phyloP scores from a whole-genome alignment of 2,888 invertebrate genomes.

The Octodonta nipae region DNA sequence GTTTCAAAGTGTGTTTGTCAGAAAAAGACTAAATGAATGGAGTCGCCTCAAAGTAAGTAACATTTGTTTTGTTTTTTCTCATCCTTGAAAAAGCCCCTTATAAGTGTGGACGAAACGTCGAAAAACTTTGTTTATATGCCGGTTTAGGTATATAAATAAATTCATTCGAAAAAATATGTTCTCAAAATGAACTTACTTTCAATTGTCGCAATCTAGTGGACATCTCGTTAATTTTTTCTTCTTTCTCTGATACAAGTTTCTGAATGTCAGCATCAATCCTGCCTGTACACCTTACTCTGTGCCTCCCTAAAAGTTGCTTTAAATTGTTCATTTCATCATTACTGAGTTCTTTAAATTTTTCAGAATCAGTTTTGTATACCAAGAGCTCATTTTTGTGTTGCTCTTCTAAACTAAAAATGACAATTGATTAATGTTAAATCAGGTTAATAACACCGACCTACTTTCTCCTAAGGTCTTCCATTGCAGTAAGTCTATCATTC shows the following conservation, averaged over 20 bases:
- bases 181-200: conserved; percentile 28
- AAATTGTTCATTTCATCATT: conserved; percentile 30
- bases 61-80: too few relatives aligned
- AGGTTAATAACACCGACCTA: conserved; percentile 13
- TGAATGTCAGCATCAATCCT: conserved; percentile 32
- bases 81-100: too few relatives aligned
- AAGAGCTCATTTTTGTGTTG: conserved; percentile 50
- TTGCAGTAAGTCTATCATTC: conserved; percentile 49
- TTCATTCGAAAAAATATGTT: too few relatives aligned
- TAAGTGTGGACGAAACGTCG: too few relatives aligned
- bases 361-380: conserved; percentile 49
- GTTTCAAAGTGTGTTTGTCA: too few relatives aligned
- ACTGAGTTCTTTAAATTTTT: conserved; percentile 33
- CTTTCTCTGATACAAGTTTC: conserved; percentile 31
- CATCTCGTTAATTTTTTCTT: conserved; percentile 38
- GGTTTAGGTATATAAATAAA: too few relatives aligned
- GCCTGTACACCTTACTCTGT: conserved; percentile 30
- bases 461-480: conserved; percentile 40
- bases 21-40: too few relatives aligned
- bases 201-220: conserved; percentile 31
- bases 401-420: conserved; percentile 40
- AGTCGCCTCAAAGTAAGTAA: too few relatives aligned
- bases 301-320: conserved; percentile 33
- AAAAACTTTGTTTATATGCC: too few relatives aligned
- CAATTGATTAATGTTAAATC: neutral